Percentiles rank a stretch among this genome's conserved stretches.
Evolutionary conservation across 2,113 vertebrate genomes (phyloP).

Genomic region (Gobiocypris rarus): DNA sequence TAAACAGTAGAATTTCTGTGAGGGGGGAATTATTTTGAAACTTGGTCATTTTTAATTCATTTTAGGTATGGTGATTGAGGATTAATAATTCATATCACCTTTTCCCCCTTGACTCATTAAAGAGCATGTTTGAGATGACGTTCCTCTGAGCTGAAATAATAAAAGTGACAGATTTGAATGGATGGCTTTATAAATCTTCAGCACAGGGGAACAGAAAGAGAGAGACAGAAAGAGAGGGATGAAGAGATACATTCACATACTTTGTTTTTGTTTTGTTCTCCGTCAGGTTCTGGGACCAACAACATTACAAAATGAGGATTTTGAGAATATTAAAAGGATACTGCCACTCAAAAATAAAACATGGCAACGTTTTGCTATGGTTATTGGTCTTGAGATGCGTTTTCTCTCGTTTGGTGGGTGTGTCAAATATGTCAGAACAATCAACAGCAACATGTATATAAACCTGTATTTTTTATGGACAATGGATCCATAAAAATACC

Average conservation of each 20-base stretch:
- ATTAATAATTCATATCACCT: slow-evolving; percentile 80
- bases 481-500: too few species aligned
- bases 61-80: slow-evolving; percentile 75
- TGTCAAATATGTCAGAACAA: too few species aligned
- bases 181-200: slow-evolving; percentile 57
- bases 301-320: not conserved
- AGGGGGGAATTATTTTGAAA: slow-evolving; percentile 33
- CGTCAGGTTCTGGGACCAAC: not conserved
- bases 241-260: not conserved
- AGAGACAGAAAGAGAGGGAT: slow-evolving; percentile 11
- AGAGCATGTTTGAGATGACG: slow-evolving; percentile 53
- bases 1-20: not conserved
- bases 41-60: slow-evolving; percentile 70
- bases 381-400: too few species aligned
- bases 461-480: too few species aligned
- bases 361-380: too few species aligned
- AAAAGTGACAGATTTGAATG: slow-evolving; percentile 56
- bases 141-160: slow-evolving; percentile 65
- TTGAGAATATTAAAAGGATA: not conserved
- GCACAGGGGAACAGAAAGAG: slow-evolving; percentile 34
- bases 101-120: slow-evolving; percentile 79
- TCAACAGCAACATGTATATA: too few species aligned
- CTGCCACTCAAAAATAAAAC: not conserved
- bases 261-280: not conserved
- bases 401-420: too few species aligned